These are phyloP conservation scores for Callaeas wilsoni DNA, from an alignment of 2,113 vertebrate genomes.

Conservation along the genomic window DNA sequence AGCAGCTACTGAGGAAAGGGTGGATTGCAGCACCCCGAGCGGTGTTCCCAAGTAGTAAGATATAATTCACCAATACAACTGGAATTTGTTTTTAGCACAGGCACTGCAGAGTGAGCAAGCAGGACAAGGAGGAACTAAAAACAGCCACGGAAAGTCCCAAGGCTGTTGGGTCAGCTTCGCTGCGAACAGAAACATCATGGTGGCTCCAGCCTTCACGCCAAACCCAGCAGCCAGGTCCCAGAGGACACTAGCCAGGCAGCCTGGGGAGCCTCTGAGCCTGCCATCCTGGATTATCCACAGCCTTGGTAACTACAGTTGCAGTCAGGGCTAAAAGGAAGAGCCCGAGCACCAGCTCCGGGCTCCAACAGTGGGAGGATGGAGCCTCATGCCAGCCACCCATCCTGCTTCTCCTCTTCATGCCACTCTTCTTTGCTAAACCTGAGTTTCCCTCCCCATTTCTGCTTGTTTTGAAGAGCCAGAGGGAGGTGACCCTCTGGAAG, in stretches of 20 bases:
- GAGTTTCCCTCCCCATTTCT: neutral
- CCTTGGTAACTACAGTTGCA: neutral
- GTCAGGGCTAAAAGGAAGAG: fast-evolving
- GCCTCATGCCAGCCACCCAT: fast-evolving
- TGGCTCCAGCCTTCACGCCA: neutral
- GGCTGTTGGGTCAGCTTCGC: neutral
- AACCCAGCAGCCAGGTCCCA: neutral
- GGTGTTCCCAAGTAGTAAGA: neutral
- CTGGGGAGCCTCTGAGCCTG: neutral
- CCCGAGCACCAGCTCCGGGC: neutral
- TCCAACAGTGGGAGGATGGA: neutral
- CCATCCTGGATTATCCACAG: neutral
- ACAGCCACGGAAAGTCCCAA: neutral
- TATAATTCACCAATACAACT: neutral
- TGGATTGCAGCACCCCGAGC: neutral
- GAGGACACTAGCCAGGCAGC: neutral
- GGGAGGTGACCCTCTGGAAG: neutral
- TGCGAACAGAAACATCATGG: neutral
- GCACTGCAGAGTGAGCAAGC: neutral
- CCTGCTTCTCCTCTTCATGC: neutral
- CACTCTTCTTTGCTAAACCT: neutral
- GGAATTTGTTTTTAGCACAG: neutral
- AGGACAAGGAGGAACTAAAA: neutral
- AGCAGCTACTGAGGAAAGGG: neutral
- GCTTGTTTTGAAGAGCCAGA: slow-evolving; percentile 1